Conservation (phyloP, 1,140 invertebrate genomes). For the Trypoxylus dichotomus region DNA sequence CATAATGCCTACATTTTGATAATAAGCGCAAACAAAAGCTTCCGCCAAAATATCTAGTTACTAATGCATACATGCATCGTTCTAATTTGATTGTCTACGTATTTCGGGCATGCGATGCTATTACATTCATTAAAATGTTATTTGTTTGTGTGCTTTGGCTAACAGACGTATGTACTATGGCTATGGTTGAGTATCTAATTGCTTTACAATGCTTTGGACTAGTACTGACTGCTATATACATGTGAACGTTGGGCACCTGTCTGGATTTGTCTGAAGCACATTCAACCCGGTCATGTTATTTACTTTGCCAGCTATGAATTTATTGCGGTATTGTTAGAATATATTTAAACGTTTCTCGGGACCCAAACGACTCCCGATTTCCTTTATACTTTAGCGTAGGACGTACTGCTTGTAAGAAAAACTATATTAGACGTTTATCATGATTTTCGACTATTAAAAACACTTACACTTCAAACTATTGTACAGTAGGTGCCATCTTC, state of each 20-base stretch:
- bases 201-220: conserved; percentile 6
- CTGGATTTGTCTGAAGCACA: conserved; percentile 12
- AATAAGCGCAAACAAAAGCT: not conserved
- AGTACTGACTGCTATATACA: not conserved
- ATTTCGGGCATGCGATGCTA: not conserved
- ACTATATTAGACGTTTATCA: not conserved
- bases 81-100: not conserved
- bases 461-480: too few relatives aligned
- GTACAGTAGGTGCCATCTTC: too few relatives aligned
- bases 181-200: not conserved
- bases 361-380: not conserved
- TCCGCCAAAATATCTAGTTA: not conserved
- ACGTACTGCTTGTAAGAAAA: not conserved
- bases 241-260: conserved; percentile 8
- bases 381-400: not conserved
- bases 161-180: not conserved
- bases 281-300: conserved; percentile 6
- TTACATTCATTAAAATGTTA: conserved; percentile 10
- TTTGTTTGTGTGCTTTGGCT: not conserved
- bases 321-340: conserved; percentile 16
- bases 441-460: not conserved
- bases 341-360: conserved; percentile 7
- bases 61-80: not conserved
- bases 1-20: not conserved
- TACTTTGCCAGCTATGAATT: not conserved